Evolutionary conservation across 2,888 invertebrate species (phyloP).

Genomic region (Limnephilus rhombicus): DNA sequence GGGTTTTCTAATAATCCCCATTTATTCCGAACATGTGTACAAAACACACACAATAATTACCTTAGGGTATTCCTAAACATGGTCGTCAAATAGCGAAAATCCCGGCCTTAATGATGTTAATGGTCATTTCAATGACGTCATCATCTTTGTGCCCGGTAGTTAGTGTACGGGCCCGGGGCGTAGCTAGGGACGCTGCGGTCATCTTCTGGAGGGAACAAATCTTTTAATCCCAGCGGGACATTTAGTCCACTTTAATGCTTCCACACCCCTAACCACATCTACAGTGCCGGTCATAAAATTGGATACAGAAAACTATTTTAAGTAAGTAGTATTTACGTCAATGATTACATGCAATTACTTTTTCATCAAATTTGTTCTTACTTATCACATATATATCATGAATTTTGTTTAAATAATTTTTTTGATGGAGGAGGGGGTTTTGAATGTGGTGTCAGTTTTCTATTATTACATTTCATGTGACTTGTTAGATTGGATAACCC

Average conservation of each 20-base stretch:
- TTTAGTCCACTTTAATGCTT: slow-evolving; percentile 64
- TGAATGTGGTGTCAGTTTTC: background rate
- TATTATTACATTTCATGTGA: background rate
- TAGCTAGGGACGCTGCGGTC: slow-evolving; percentile 59
- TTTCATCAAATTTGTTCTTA: no score
- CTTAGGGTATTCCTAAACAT: slow-evolving; percentile 43
- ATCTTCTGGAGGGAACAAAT: slow-evolving; percentile 64
- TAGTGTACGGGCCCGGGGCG: slow-evolving; percentile 36
- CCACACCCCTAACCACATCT: slow-evolving; percentile 38
- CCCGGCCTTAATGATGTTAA: slow-evolving; percentile 57
- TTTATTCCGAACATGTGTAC: slow-evolving; percentile 34
- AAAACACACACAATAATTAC: slow-evolving; percentile 20
- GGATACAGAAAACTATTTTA: background rate
- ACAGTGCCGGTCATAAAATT: background rate
- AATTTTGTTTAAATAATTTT: no score
- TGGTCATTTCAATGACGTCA: slow-evolving; percentile 59
- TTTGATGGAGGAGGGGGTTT: no score
- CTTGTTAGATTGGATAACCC: background rate
- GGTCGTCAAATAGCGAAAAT: slow-evolving; percentile 49
- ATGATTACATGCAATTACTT: background rate
- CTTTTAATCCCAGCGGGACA: slow-evolving; percentile 66
- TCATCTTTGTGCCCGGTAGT: slow-evolving; percentile 54
- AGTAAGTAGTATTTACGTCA: background rate
- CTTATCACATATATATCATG: no score
- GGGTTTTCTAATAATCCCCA: slow-evolving; percentile 26